Base-by-base conservation (phyloP, 2,888 invertebrate species). In the Himalopsyche anomala region DNA sequence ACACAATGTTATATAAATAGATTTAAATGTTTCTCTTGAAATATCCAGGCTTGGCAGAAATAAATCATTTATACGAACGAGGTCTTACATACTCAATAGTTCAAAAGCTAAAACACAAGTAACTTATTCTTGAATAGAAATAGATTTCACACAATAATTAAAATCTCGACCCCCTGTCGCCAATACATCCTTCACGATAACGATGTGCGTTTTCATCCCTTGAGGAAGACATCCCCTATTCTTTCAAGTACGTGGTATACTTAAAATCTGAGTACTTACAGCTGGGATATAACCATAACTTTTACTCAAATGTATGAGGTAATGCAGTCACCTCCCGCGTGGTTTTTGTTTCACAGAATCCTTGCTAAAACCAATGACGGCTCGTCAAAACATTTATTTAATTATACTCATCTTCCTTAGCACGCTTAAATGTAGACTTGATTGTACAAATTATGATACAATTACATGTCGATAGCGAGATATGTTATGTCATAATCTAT, bases 181-280 rank as follows among this genome's bases (percentile, higher is more conserved):
- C 62, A 62, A 62, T 62, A 62, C 28, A 62, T 62, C 62, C 62
- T 62, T 62, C 62, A 62, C 62, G 19, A 19, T 62, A 62, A 62
- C 62, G 62, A 62, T 28, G 62, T 62, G 62, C 11, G 19, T 62
- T 8, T 62, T 9, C 62, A 62, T 8, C 62, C 19, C 62, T 8
- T 6, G 51, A 51, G 51, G 4, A 51, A 15, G 0, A 62, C 62
- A 62, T 62, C 62, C 62, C 62, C 62, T 62, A 19, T 62, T 62
- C 19, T 62, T 62, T 62, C 62, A 62, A 28, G n/a, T 62, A 62
- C 62, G 62, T 62, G 62, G 62, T 62, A 19, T 62, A 62, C 62
- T 62, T 62, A 6, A 62, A 62, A 62, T 62, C 19, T 1, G 2
- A 62, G 62, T 62, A n/a, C 62, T 62, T 62, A 62, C 62, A 62